Conservation (phyloP, 2,888 invertebrate species). For the Philopedon plagiatum region DNA sequence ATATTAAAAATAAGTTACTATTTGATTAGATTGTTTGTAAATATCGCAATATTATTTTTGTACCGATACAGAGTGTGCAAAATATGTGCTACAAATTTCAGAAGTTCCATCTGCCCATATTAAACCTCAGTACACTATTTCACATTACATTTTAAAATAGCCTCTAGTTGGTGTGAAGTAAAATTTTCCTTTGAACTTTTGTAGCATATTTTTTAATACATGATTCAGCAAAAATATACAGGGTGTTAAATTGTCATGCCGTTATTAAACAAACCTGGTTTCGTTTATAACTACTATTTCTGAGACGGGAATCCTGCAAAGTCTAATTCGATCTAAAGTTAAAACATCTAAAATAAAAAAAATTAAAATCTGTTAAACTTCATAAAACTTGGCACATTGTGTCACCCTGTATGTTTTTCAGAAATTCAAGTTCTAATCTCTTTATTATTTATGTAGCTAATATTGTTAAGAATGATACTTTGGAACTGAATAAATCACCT, state of each 20-base stretch:
- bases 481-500: conserved; percentile 29
- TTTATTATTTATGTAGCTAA: neutral
- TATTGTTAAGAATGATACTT: conserved; percentile 8
- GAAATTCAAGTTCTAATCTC: neutral
- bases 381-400: neutral
- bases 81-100: neutral
- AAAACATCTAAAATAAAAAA: neutral
- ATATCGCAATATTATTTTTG: conserved; percentile 20
- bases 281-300: no score
- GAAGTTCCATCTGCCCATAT: no score
- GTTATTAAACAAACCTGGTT: neutral
- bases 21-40: conserved; percentile 14
- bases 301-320: no score
- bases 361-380: neutral
- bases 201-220: neutral
- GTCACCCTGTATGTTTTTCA: conserved; percentile 13
- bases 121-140: no score
- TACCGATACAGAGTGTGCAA: neutral
- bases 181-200: neutral
- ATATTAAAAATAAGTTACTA: neutral
- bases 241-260: neutral
- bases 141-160: no score
- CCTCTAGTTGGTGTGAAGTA: no score
- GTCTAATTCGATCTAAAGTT: no score
- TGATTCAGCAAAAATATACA: neutral